phyloP scores from a whole-genome alignment of 2,797 vertebrate genomes.

The Philypnodon macrostomus region DNA sequence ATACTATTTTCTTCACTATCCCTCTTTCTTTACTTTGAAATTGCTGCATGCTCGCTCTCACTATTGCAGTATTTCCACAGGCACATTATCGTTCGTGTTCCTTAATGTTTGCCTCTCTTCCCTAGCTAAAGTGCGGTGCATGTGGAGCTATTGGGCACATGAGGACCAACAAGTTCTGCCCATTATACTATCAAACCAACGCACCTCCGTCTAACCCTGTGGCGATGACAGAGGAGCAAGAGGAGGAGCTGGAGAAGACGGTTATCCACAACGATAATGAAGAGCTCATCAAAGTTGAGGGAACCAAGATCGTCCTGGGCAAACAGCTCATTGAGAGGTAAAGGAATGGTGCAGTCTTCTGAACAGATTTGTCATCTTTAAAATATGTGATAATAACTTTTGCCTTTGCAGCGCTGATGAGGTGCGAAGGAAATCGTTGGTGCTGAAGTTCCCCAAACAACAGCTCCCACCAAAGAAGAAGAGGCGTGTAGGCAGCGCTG shows the following conservation, averaged over 20 bases:
- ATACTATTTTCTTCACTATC: conserved; percentile 33
- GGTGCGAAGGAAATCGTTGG: conserved; percentile 94
- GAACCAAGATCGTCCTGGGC: conserved; percentile 96
- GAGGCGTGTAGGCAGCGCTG: conserved; percentile 89
- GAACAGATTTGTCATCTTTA: not conserved
- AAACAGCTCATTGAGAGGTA: conserved; percentile 99
- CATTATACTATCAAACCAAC: conserved; percentile 97
- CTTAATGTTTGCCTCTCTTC: conserved; percentile 56
- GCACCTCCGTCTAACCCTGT: conserved; percentile 97
- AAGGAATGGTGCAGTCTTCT: not conserved
- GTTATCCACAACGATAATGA: conserved; percentile 98
- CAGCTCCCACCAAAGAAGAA: conserved; percentile 98
- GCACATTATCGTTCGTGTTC: conserved; percentile 39
- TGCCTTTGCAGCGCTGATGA: conserved; percentile 86
- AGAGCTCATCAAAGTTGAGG: conserved; percentile 98
- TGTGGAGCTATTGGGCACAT: conserved; percentile 98
- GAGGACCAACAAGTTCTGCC: conserved; percentile 99
- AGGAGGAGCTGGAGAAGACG: conserved; percentile 96
- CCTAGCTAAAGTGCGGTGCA: conserved; percentile 94
- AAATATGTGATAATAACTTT: not conserved
- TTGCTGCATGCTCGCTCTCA: not conserved
- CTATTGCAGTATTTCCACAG: not conserved
- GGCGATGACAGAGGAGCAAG: conserved; percentile 99
- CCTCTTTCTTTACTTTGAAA: conserved; percentile 22
- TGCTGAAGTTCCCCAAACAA: conserved; percentile 97